Base-by-base conservation (phyloP, 2,797 vertebrate species). In the Pseudochaenichthys georgianus region DNA sequence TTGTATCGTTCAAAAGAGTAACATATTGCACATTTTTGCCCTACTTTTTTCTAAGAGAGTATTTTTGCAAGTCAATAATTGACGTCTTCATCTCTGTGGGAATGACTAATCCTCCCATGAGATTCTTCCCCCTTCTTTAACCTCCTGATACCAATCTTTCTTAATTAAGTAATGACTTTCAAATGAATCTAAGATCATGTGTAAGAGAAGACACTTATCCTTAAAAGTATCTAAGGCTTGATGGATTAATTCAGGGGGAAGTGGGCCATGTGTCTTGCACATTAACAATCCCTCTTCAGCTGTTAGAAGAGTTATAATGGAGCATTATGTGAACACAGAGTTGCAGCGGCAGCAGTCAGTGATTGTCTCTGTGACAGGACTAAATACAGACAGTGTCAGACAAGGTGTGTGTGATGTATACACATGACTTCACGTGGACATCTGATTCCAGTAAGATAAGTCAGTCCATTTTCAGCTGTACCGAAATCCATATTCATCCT, bases 101-200 rank as follows among this genome's bases (percentile, higher is more conserved):
- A 92, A 92, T 90, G 64, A 91, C 73, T 81, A 74, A 88, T 84
- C 62, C 77, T 86, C 83, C 52, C 41, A n/a, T 71, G 81, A 87
- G 83, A 85, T 34, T 47, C 54, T 45, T 1, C 67, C 71, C 72
- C 69, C 69, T 78, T 76, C 68, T 69, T 83, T 88, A 88, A 86
- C 84, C 80, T 86, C 87, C 70, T 58, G 84, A 92, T 90, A 88
- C 80, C 80, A 85, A 90, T 92, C 75, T 88, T 86, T 87, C 87
- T 94, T 91, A 92, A 93, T 94, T 90, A 94, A 94, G 84, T 90
- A 88, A 93, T 91, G 88, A 85, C 88, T 93, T 92, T 90, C 83
- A 89, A 89, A 93, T 92, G 82, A 90, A 92, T 88, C 89, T 91
- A 77, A 82, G 85, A 91, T 93, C 86, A 80, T 72, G 88, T 80